phyloP scores from a whole-genome alignment of 2,113 vertebrate genomes.

The Aplodontia rufa region DNA sequence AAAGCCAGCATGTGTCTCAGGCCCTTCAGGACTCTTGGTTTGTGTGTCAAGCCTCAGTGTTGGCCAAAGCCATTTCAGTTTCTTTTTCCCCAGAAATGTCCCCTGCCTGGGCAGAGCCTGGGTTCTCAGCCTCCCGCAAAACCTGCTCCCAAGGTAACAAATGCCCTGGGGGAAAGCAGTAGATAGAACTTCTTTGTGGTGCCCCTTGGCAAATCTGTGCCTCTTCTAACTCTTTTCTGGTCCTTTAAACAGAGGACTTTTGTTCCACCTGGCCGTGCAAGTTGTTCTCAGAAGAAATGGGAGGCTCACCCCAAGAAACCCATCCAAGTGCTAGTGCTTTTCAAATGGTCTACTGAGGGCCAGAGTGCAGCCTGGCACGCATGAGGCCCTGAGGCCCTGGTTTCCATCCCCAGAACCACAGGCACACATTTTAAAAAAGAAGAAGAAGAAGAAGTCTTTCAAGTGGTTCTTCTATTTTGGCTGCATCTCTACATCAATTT shows the following conservation, averaged over 20 bases:
- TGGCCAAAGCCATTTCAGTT: too few relatives aligned
- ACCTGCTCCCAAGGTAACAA: background rate
- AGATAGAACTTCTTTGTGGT: background rate
- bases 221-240: background rate
- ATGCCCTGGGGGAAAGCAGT: background rate
- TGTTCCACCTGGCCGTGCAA: background rate
- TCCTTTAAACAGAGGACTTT: background rate
- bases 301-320: background rate
- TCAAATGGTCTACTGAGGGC: background rate
- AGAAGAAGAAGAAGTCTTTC: too few relatives aligned
- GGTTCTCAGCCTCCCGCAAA: background rate
- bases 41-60: too few relatives aligned
- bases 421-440: too few relatives aligned
- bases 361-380: background rate
- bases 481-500: background rate
- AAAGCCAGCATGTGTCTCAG: too few relatives aligned
- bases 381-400: too few relatives aligned
- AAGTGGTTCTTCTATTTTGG: too few relatives aligned
- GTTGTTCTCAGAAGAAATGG: background rate
- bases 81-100: background rate
- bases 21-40: too few relatives aligned
- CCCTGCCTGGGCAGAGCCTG: background rate
- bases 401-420: too few relatives aligned
- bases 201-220: background rate
- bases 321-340: background rate